Base-by-base conservation (phyloP, 2,797 vertebrate species). In the Pogoniulus pusillus region DNA sequence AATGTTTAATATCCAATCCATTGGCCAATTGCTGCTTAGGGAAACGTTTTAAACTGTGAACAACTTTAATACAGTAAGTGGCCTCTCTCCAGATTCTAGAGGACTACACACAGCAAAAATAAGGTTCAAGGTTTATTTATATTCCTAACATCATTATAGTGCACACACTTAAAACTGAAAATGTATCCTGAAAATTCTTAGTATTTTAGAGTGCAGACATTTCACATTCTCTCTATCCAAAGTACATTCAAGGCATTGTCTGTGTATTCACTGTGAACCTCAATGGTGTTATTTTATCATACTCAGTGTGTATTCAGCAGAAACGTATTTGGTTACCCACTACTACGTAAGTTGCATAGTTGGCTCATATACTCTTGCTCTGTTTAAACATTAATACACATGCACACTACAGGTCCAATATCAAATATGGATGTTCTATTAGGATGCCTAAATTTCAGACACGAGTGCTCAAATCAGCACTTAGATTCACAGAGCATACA, bases 391-490 rank as follows among this genome's bases (percentile, higher is more conserved):
- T 92, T 87, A 85, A 75, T 41, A 77, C 23, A 37, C 54, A 69
- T 68, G 51, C 26, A 83, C 68, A 70, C 51, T 78, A 32, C 72
- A 49, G 74, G 74, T 78, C 54, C 62, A 76, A 34, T 85, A 93
- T 82, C 34, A 90, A 87, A 91, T 89, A 90, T 57, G 51, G 24
- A 82, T 91, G 68, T 35, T 82, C 89, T 94, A 93, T 93, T 80
- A 73, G 62, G 59, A 59, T 82, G 35, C 66, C 75, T 92, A 72
- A 91, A 91, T 79, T 76, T 91, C 51, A 70, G 45, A 70, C 47
- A 32, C 23, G 26, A 72, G 77, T 75, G 55, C 68, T 87, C 89
- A 87, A 83, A 94, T 77, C 51, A 78, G 79, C 75, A 78, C 47
- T 93, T 85, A 87, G 79, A 62, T 63, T 58, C 89, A 82, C 45